Percentiles rank a stretch among this genome's conserved stretches.
These are phyloP conservation scores for Hydra vulgaris DNA, from an alignment of 30 jellyfish, hydroid and myxozoan species.

Conservation along the genomic window DNA sequence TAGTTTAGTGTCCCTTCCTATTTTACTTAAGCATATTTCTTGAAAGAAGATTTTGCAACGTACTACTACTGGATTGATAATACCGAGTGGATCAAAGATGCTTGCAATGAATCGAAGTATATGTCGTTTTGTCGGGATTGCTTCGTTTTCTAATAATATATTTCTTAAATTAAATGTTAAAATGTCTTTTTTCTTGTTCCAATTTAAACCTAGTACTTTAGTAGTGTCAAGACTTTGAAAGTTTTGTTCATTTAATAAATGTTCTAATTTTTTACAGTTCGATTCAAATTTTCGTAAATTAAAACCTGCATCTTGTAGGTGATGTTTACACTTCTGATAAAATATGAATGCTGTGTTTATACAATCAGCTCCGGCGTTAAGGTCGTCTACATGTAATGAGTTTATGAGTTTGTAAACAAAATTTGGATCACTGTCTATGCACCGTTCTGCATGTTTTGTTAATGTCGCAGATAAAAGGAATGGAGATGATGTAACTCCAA, in stretches of 20 bases:
- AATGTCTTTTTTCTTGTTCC: slow-evolving; percentile 6
- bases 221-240: not conserved
- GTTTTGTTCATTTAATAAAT: not conserved
- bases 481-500: slow-evolving; percentile 1
- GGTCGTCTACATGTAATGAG: slow-evolving; percentile 2
- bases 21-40: not conserved
- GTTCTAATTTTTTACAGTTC: slow-evolving; percentile 3
- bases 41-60: not conserved
- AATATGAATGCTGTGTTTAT: not conserved
- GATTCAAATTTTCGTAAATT: slow-evolving; percentile 25
- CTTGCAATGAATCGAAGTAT: not conserved
- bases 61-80: not conserved
- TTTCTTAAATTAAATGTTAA: not conserved
- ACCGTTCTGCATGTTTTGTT: not conserved
- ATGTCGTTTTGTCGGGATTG: slow-evolving; percentile 4
- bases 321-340: not conserved
- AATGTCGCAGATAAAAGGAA: not conserved
- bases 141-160: not conserved
- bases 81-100: slow-evolving; percentile 4
- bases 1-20: not conserved
- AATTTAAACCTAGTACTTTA: slow-evolving; percentile 9
- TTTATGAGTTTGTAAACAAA: not conserved
- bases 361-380: not conserved
- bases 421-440: not conserved
- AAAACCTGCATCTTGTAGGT: slow-evolving; percentile 21